phyloP scores from a whole-genome alignment of 2,113 vertebrate genomes.

The Sminthopsis crassicaudata region DNA sequence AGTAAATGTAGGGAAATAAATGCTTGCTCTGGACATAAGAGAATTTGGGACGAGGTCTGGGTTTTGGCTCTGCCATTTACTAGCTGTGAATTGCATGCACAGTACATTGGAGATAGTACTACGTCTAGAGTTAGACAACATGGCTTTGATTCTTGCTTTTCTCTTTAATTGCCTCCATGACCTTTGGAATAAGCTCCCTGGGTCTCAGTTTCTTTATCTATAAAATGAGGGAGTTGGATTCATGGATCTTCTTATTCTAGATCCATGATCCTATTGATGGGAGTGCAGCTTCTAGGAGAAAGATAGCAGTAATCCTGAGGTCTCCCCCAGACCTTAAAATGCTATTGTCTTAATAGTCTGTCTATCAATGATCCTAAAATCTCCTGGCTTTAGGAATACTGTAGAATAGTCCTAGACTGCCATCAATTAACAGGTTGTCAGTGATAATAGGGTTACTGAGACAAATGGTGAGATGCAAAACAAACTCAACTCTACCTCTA shows the following conservation, averaged over 20 bases:
- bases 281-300: too few species aligned
- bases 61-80: not conserved
- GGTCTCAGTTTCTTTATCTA: not conserved
- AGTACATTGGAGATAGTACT: not conserved
- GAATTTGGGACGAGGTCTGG: not conserved
- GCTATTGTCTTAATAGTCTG: too few species aligned
- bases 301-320: too few species aligned
- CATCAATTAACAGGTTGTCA: too few species aligned
- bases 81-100: not conserved
- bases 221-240: not conserved
- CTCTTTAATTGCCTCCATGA: not conserved
- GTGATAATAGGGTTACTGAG: too few species aligned
- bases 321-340: too few species aligned
- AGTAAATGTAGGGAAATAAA: not conserved
- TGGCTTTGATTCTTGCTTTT: not conserved
- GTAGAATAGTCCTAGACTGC: too few species aligned
- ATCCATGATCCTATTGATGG: not conserved
- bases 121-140: not conserved
- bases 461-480: too few species aligned
- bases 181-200: not conserved
- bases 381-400: too few species aligned
- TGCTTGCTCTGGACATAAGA: not conserved
- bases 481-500: too few species aligned
- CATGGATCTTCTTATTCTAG: not conserved
- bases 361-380: too few species aligned